Percentiles rank a stretch among this genome's conserved stretches.
Conservation (phyloP, 2,797 vertebrate species). For the Crax fasciolata region DNA sequence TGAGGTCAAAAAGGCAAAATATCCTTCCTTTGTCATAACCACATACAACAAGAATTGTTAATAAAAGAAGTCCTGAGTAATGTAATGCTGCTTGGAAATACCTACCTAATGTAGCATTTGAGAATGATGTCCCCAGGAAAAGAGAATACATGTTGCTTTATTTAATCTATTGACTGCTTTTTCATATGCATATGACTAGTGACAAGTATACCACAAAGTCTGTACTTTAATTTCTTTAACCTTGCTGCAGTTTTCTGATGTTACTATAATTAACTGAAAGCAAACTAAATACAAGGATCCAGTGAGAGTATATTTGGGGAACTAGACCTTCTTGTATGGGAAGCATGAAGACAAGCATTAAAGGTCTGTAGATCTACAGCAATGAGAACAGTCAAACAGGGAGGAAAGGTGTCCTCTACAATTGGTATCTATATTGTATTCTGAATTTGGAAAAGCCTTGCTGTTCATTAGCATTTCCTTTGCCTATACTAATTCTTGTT, state of each 20-base stretch:
- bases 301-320: neutral
- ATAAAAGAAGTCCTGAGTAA: neutral
- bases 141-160: neutral
- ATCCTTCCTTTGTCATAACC: neutral
- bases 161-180: neutral
- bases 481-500: neutral
- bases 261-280: neutral
- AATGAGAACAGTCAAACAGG: neutral
- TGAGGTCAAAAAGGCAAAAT: neutral
- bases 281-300: neutral
- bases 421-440: neutral
- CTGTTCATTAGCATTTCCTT: neutral
- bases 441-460: neutral
- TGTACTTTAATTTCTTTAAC: neutral
- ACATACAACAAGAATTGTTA: neutral
- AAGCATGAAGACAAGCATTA: neutral
- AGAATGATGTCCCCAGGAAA: neutral
- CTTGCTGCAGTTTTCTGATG: neutral
- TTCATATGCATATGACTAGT: neutral
- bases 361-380: neutral
- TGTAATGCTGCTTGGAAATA: neutral
- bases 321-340: neutral
- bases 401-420: neutral
- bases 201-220: fast-evolving
- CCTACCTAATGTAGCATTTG: fast-evolving